phyloP scores from a whole-genome alignment of 2,797 vertebrate genomes.

The Potorous gilbertii region DNA sequence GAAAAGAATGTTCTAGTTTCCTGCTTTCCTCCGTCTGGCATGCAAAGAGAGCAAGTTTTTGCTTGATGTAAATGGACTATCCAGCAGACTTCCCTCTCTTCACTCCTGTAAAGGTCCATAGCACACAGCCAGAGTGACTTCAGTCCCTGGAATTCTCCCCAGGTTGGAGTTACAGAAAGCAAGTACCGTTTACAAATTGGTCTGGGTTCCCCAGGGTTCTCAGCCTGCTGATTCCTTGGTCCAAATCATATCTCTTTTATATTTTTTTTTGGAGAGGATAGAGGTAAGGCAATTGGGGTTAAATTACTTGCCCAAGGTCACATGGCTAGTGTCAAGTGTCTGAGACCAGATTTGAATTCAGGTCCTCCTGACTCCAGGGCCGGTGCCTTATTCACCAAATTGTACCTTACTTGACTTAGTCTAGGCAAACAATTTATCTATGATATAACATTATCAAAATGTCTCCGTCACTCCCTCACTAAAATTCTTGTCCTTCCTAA shows the following conservation, averaged over 20 bases:
- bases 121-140: neutral
- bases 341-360: too few species aligned
- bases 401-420: neutral
- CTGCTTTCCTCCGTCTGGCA: too few species aligned
- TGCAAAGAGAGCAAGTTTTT: neutral
- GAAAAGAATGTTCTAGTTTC: too few species aligned
- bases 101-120: neutral
- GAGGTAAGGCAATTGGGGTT: too few species aligned
- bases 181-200: neutral
- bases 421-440: neutral
- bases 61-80: neutral
- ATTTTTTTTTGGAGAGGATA: too few species aligned
- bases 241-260: neutral
- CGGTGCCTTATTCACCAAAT: neutral
- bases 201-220: neutral
- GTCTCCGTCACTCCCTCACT: neutral
- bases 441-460: neutral
- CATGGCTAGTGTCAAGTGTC: too few species aligned
- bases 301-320: too few species aligned
- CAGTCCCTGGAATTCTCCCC: neutral
- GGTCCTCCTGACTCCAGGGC: too few species aligned
- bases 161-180: neutral
- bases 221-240: neutral
- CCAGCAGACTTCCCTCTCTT: neutral
- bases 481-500: neutral